These are phyloP conservation scores for Ailurus styani DNA, from an alignment of 2,113 vertebrate genomes.

Conservation along the genomic window DNA sequence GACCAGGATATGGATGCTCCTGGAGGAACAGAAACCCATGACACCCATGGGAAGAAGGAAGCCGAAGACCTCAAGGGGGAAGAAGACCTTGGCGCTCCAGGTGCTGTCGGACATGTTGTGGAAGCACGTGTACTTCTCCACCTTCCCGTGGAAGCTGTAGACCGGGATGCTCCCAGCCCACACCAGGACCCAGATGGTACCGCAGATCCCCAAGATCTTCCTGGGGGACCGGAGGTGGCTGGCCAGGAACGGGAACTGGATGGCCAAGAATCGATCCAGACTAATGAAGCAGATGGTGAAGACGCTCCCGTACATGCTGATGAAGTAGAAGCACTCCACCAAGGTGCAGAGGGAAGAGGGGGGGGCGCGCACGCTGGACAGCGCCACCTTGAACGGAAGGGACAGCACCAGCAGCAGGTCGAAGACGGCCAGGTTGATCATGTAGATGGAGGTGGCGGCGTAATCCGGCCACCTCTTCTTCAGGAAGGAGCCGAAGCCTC, in stretches of 20 bases:
- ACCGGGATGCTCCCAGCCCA: conserved; percentile 76
- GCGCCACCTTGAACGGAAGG: conserved; percentile 86
- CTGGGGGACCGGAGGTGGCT: conserved; percentile 83
- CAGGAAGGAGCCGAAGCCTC: conserved; percentile 82
- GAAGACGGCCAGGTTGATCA: conserved; percentile 89
- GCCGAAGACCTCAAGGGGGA: conserved; percentile 86
- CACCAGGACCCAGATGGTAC: conserved; percentile 83
- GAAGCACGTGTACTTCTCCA: conserved; percentile 76
- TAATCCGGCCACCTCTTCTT: conserved; percentile 73
- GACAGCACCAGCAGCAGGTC: conserved; percentile 89
- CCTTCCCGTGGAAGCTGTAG: conserved; percentile 71
- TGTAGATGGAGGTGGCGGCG: conserved; percentile 88
- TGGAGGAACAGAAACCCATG: conserved; percentile 85
- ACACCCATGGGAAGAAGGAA: conserved; percentile 86
- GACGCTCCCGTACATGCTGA: conserved; percentile 91
- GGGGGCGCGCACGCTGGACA: neutral
- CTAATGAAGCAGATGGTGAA: conserved; percentile 91
- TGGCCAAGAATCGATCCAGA: conserved; percentile 88
- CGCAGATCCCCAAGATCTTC: conserved; percentile 77
- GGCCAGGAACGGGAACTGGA: conserved; percentile 84
- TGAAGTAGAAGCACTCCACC: conserved; percentile 87
- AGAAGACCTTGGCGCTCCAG: conserved; percentile 82
- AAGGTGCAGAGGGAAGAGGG: conserved; percentile 74
- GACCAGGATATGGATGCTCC: conserved; percentile 81
- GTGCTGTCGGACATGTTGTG: conserved; percentile 80